Conservation (phyloP, 2,888 invertebrate species). For the Eucriotettix oculatus region DNA sequence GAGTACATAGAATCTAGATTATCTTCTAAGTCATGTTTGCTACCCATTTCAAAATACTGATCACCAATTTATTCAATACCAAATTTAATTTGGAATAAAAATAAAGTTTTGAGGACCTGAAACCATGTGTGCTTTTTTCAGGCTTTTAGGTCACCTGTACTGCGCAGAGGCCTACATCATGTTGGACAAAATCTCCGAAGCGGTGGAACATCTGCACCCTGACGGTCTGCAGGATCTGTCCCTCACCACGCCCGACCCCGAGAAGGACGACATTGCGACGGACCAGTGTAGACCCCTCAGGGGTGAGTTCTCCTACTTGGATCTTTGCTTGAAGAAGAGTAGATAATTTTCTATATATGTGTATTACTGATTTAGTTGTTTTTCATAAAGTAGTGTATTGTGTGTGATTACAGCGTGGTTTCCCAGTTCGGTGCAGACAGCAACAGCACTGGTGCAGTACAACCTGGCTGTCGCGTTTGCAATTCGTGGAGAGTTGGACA, state of each 20-base stretch:
- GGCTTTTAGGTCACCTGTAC: slow-evolving; percentile 74
- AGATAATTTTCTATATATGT: too few species aligned
- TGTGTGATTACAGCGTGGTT: slow-evolving; percentile 33
- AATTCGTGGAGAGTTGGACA: slow-evolving; percentile 54
- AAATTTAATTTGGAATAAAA: too few species aligned
- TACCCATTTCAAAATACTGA: too few species aligned
- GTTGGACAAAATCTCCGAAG: slow-evolving; percentile 66
- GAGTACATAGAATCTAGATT: too few species aligned
- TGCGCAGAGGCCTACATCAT: slow-evolving; percentile 75
- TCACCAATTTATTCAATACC: too few species aligned
- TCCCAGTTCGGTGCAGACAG: slow-evolving; percentile 43
- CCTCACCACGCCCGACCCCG: slow-evolving; percentile 6
- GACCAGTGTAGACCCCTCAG: slow-evolving; percentile 9
- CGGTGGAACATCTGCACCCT: slow-evolving; percentile 66
- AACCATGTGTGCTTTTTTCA: slow-evolving; percentile 19
- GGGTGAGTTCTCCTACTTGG: not conserved
- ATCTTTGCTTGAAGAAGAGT: not conserved
- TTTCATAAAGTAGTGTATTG: too few species aligned
- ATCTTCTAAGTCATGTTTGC: too few species aligned
- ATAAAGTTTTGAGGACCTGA: too few species aligned
- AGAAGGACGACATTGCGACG: slow-evolving; percentile 5
- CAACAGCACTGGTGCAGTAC: slow-evolving; percentile 55
- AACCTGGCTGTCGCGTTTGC: slow-evolving; percentile 63
- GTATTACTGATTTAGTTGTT: too few species aligned
- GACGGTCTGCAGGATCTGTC: slow-evolving; percentile 40